Base-by-base conservation (phyloP, 2,113 vertebrate species). In the Nothobranchius kuhntae region DNA sequence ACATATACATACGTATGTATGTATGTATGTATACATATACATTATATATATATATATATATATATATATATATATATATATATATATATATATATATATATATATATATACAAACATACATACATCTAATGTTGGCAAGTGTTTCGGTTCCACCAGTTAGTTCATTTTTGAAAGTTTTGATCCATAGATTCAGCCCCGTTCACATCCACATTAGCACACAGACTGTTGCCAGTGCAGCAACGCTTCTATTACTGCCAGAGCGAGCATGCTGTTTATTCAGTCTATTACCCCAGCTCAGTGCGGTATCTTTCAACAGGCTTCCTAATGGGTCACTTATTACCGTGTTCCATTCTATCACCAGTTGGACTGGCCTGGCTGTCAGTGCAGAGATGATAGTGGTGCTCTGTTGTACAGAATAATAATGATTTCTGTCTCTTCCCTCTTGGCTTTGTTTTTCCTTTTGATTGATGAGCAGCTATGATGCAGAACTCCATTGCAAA, bases 301-400 rank as follows among this genome's bases (percentile, higher is more conserved):
- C 65, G 79, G 50, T 47, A 55, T 70, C 60, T 62, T 77, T 77
- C 13, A 9, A 65, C 51, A 51, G 40, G 53, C 71, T 57, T 77
- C 67, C 62, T 76, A 85, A 89, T 85, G 68, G 81, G 59, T 53
- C 67, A 50, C 60, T 82, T 65, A 73, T 82, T 87, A 73, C 70
- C 55, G 65, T 71, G 71, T 68, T 13, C 61, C 68, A 75, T 77
- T 77, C 62, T 61, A 21, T 51, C 67, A 77, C 54, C 66, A 70
- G 66, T 73, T 77, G 52, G 68, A 36, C 68, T 59, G 54, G 61
- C 67, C 73, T 63, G 46, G 13, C 53, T 64, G 15, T 67, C 24
- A 17, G 52, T 56, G 61, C 13, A 68, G 9, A 64, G 12, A 75
- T 66, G 61, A 83, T 72, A 70, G 73, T 15, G 53, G 53, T 46